phyloP scores from a whole-genome alignment of 23 tunicate species.

The Oikopleura dioica region DNA sequence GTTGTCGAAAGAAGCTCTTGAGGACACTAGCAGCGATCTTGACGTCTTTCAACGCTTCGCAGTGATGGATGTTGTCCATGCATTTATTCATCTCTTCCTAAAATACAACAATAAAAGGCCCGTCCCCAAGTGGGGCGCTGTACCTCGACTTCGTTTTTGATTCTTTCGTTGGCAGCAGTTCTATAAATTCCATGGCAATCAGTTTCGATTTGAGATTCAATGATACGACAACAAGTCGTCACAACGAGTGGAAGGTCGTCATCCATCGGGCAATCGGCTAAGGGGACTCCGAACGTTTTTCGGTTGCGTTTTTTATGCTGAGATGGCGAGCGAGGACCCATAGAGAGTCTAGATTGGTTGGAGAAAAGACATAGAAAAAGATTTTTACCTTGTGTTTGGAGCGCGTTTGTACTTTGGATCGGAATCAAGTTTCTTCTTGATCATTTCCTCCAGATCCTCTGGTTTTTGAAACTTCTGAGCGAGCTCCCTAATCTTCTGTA shows the following conservation, averaged over 20 bases:
- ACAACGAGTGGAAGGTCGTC: not conserved
- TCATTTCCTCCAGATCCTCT: not conserved
- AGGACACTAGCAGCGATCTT: conserved; percentile 1
- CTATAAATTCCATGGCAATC: conserved; percentile 11
- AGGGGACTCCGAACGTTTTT: conserved; percentile 7
- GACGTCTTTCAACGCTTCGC: not conserved
- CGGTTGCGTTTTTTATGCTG: not conserved
- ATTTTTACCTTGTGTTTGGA: not conserved
- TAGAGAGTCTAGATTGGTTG: no score
- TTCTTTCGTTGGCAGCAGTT: not conserved
- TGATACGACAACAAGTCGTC: not conserved
- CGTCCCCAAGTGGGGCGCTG: no score
- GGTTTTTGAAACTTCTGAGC: not conserved
- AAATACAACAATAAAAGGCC: no score
- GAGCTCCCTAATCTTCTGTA: not conserved
- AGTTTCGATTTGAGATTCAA: not conserved
- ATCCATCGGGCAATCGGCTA: not conserved
- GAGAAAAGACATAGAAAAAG: no score
- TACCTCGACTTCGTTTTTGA: conserved; percentile 10
- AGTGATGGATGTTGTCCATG: not conserved
- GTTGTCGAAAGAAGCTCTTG: conserved; percentile 12
- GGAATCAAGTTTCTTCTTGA: no score
- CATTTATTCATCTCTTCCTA: conserved; percentile 8
- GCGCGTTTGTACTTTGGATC: not conserved
- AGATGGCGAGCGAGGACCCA: not conserved